Evolutionary conservation across 2,113 vertebrate genomes (phyloP), one percentile per base, ranked within the genome.

Genomic region (Nothoprocta pentlandii): DNA sequence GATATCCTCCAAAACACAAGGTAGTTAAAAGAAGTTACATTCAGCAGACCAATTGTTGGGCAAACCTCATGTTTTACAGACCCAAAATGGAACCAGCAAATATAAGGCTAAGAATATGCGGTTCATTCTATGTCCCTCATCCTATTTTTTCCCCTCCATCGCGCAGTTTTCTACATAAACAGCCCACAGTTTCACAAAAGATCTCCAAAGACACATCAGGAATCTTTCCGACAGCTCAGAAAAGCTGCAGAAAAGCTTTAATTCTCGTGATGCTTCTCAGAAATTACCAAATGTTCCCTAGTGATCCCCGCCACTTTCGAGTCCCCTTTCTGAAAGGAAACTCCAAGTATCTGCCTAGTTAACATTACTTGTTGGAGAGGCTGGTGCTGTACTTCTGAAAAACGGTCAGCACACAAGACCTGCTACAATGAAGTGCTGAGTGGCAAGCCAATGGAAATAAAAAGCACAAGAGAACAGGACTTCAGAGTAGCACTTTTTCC

Each of bases 1-100:
- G n/a, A 99, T 99, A 95, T 99, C 99, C 99, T 99, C 85, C 41
- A 90, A 94, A 93, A 96, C 49, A 92, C 63, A 97, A 92, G 20
- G 28, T 49, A 83, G n/a, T 87, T 70, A 64, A 74, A 85, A 73
- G 16, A 91, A 89, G 26, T 69, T 79, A 84, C 25, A 58, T 41
- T 75, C 53, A 86, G 36, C 25, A 75, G 42, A 64, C 25, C 14
- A 96, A 85, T 3, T 75, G 41, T 63, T 78, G 47, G 25, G 21
- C 41, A 90, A 77, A 30, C 22, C 54, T 17, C 30, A 56, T 58
- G 54, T 32, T 90, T 85, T 71, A 86, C 77, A 85, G 39, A 69
- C 8, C 32, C 20, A 47, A 51, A 59, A 42, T 16, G 19, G 19
- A 77, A 66, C 13, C 11, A 79, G 39, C 21, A 90, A 86, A 79